Evolutionary conservation across 2,888 invertebrate genomes (phyloP), one percentile per base, ranked within the genome.

Genomic region (Pachycephus smyrnensis): DNA sequence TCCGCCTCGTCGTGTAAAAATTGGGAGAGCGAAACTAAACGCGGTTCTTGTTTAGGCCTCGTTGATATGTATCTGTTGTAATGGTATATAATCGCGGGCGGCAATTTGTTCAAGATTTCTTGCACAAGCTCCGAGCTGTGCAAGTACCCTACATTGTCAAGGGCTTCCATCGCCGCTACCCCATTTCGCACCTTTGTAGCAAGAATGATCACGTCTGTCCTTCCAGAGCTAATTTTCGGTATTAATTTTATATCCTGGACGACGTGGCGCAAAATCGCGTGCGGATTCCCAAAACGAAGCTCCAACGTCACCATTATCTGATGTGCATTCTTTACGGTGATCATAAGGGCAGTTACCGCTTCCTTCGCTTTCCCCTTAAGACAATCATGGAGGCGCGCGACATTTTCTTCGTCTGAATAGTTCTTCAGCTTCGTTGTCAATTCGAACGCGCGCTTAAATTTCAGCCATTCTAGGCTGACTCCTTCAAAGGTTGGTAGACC

Each of bases 231-330:
- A 35, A 80, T 40, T 36, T 35, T 68, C 3, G 69, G 77, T 3
- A 80, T 35, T 11, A 55, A 31, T 31, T 40, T 80, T 1, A 80
- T 75, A 6, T 77, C 77, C 32, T 37, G 69, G n/a, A 76, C 69
- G 3, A 80, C 68, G 31, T 68, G 73, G 15, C 55, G 33, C 6
- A 69, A 68, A 9, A 80, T 73, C 23, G 33, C 36, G 33, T 80
- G 75, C 6, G 73, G 75, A n/a, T 80, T 80, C 2, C 79, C 79
- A 23, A 75, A 79, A 15, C 77, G 77, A 12, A 77, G 32, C 23
- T 79, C 68, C 1, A 80, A 68, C 1, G 78, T 69, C 9, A 33
- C 37, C 55, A 76, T 80, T 12, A 77, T 76, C 15, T 76, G 55
- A 12, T 37, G 6, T 4, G 75, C 37, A 23, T 76, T 69, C 30